Evolutionary conservation across 2,888 invertebrate species (phyloP), one percentile per base, ranked within the genome.

Genomic region (Phengaris arion): DNA sequence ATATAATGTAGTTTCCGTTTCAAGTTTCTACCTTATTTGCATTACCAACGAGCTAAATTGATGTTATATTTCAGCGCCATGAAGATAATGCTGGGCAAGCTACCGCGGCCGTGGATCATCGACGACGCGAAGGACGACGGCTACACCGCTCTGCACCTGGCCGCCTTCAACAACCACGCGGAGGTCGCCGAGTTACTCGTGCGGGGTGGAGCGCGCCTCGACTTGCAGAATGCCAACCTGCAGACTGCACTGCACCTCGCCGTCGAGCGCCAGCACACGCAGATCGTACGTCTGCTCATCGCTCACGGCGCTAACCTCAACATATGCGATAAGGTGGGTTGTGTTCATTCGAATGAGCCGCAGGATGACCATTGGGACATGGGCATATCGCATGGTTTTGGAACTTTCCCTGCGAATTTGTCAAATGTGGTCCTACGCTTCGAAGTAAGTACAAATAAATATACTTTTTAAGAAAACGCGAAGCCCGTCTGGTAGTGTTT

Each of bases 71-170:
- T 78, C 94, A 98, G 99, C 92, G 99, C 99, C 75, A 99, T 99
- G 98, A 96, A 98, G 86, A 98, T 98, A 85, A 95, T 99, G 84
- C 94, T 99, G 83, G 96, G 97, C 75, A 99, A 99, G 92, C 94
- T 99, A 78, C 98, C 98, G 55, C 95, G 99, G 46, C 97, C 98
- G 3, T 99, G 99, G 99, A 97, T 99, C 85, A 98, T 99, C 77
- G 99, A 99, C 89, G 99, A 99, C 92, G 99, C 98, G 84, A 99
- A 99, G 87, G 99, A 99, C 88, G 99, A 99, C 85, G 99, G 99
- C 1, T 99, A 99, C 92, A 98, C 99, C 0, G 99, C 99, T 0
- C 94, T 99, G 45, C 99, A 99, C 90, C 94, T 99, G 81, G 99
- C 99, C 0, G 98, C 99, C 0, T 95, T 99, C 54, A 99, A 99